phyloP scores from a whole-genome alignment of 2,797 vertebrate genomes.

The Crenichthys baileyi region DNA sequence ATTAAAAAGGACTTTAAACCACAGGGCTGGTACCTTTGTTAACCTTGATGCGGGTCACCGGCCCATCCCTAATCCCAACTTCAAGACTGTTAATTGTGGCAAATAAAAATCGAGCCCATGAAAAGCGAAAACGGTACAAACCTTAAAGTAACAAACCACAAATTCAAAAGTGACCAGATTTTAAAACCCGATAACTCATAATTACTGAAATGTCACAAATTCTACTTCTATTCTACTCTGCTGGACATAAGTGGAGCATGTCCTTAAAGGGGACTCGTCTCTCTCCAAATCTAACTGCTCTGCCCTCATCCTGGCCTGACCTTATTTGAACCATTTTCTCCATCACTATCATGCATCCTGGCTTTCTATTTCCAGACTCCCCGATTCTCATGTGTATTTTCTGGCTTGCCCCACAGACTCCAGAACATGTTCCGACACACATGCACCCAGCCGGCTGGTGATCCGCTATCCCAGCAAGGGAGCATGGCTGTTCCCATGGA shows the following conservation, averaged over 20 bases:
- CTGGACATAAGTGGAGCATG: constrained; percentile 52
- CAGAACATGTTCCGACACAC: constrained; percentile 36
- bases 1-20: neutral
- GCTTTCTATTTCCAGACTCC: constrained; percentile 51
- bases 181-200: neutral
- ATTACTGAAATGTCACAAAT: neutral
- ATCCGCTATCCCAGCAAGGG: constrained; percentile 59
- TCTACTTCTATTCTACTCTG: constrained; percentile 1
- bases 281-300: constrained; percentile 29
- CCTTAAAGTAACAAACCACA: neutral
- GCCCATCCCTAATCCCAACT: neutral
- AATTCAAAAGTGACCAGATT: neutral
- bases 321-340: constrained; percentile 25
- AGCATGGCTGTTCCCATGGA: constrained; percentile 65
- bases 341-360: constrained; percentile 30
- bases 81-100: neutral
- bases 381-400: constrained; percentile 36
- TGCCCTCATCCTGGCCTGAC: constrained; percentile 23
- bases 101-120: too few relatives aligned
- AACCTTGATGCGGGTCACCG: neutral
- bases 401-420: constrained; percentile 26
- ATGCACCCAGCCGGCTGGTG: constrained; percentile 46
- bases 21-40: neutral
- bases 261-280: constrained; percentile 46
- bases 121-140: too few relatives aligned